Base-by-base conservation (phyloP, 2,797 vertebrate species). In the Sebastolobus alascanus region DNA sequence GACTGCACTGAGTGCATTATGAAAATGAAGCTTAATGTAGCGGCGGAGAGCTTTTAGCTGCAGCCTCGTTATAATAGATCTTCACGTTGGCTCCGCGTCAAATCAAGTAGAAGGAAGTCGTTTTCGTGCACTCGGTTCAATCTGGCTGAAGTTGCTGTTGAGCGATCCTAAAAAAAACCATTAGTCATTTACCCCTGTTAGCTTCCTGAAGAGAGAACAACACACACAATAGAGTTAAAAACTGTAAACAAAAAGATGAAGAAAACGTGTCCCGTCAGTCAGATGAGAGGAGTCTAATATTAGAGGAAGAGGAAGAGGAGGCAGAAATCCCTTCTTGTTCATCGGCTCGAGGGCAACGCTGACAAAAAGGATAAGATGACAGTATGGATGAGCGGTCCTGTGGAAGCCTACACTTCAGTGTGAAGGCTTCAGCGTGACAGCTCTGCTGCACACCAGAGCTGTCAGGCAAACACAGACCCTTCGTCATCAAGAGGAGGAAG, bases 41-140 rank as follows among this genome's bases (percentile, higher is more conserved):
- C 67, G 64, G 54, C 52, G 20, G n/a, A n/a, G 25, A 61, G 79
- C 72, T 74, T 63, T 84, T 18, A 82, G 63, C 38, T 43, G 63
- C 80, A 59, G 67, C 38, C n/a, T 69, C 29, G 43, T 46, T 56
- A 4, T 52, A 5, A 66, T 22, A 10, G 14, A 50, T 71, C 63
- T 29, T 9, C 25, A 8, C 5, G 0, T 38, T 81, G 77, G 71
- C 80, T 76, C 22, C 3, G 16, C 1, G 20, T 67, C 56, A 68
- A 60, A 65, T 4, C 2, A 20, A 70, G 25, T 11, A 12, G 8
- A 11, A 59, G n/a, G 12, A 35, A 50, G 18, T 8, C 1, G 20
- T 56, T 59, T 16, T 2, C n/a, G 1, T 63, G 55, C 50, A 35
- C 46, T 64, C 10, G 6, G 20, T 16, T 75, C 12, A n/a, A 20